A percentile compares a stretch with the other conserved stretches of the same genome.
phyloP scores from a whole-genome alignment of 2,888 invertebrate genomes.

The Chalcis sispes region DNA sequence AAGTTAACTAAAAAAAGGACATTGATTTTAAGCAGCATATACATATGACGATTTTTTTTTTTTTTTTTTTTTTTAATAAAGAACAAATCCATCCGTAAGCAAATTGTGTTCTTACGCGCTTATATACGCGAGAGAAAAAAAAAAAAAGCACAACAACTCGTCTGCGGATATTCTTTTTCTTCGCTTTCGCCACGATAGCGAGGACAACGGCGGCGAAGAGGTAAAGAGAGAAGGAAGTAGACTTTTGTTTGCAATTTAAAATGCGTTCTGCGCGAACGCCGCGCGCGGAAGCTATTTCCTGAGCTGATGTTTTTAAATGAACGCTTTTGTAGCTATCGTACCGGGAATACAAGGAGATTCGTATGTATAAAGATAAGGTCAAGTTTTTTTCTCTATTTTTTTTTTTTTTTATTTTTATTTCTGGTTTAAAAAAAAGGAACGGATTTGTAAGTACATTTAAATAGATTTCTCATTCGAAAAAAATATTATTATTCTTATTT shows the following conservation, averaged over 20 bases:
- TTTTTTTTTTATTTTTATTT: not conserved
- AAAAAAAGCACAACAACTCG: too few relatives aligned
- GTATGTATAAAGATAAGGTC: not conserved
- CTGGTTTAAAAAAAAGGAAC: not conserved
- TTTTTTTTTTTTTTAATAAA: not conserved
- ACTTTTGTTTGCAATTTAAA: constrained; percentile 38
- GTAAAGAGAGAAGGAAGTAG: not conserved
- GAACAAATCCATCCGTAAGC: too few relatives aligned
- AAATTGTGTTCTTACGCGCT: too few relatives aligned
- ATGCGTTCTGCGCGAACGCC: constrained; percentile 18
- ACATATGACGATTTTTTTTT: not conserved
- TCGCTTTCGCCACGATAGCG: too few relatives aligned
- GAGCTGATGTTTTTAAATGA: constrained; percentile 52
- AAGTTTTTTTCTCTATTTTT: too few relatives aligned
- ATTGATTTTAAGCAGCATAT: too few relatives aligned
- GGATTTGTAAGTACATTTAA: not conserved
- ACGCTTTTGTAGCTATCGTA: constrained; percentile 27
- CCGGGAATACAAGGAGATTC: constrained; percentile 21
- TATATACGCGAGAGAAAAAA: too few relatives aligned
- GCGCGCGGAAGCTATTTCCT: constrained; percentile 37
- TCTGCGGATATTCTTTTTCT: too few relatives aligned
- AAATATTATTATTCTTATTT: too few relatives aligned
- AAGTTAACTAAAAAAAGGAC: too few relatives aligned
- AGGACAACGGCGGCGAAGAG: too few relatives aligned
- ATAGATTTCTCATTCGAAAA: too few relatives aligned